phyloP scores from a whole-genome alignment of 2,888 invertebrate species.

The Scaptomyza reducta region DNA sequence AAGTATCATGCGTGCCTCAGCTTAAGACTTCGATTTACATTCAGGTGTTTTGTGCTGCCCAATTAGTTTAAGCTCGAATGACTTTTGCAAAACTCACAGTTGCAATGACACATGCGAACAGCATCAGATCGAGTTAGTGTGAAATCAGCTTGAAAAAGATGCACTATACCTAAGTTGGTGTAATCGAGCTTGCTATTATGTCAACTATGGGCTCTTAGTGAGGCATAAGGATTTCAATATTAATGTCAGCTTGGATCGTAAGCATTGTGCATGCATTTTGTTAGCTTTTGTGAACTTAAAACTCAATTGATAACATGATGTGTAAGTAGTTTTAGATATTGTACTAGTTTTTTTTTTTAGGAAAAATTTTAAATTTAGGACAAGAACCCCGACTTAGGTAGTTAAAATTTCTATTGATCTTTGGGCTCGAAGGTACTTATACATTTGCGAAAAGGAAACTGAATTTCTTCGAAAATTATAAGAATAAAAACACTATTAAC shows the following conservation, averaged over 20 bases:
- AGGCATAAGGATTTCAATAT: neutral
- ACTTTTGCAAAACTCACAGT: slow-evolving; percentile 51
- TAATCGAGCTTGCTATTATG: slow-evolving; percentile 56
- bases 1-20: slow-evolving; percentile 48
- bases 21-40: slow-evolving; percentile 11
- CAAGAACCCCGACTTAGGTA: neutral
- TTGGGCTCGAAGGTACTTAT: too few relatives aligned
- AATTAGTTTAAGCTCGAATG: slow-evolving; percentile 59
- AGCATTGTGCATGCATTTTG: neutral
- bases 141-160: slow-evolving; percentile 41
- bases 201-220: slow-evolving; percentile 10
- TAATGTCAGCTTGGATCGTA: neutral
- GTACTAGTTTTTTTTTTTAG: neutral
- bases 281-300: neutral
- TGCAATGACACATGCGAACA: slow-evolving; percentile 45
- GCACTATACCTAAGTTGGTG: slow-evolving; percentile 14
- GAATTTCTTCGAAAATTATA: too few relatives aligned
- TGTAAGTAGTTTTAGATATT: neutral
- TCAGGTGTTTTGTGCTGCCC: slow-evolving; percentile 64
- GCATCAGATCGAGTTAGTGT: slow-evolving; percentile 44
- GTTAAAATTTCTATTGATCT: too few relatives aligned
- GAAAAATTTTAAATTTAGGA: neutral
- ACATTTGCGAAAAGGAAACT: too few relatives aligned
- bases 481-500: too few relatives aligned
- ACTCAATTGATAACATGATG: neutral